Base-by-base conservation (phyloP, 2,797 vertebrate genomes). In the Lates japonicus region DNA sequence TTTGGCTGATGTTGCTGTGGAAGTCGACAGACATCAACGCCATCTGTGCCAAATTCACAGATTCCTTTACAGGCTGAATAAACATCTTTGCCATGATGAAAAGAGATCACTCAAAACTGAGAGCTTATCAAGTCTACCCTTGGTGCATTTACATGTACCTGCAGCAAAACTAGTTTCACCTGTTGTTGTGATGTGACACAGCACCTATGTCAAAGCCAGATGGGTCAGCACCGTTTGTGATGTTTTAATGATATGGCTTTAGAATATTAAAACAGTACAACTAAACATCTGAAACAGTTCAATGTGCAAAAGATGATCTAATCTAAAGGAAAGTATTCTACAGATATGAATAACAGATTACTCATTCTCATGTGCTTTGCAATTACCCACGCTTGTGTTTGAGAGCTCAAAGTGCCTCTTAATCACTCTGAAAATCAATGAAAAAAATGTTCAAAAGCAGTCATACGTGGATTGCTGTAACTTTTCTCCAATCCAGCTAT, bases 331-430 rank as follows among this genome's bases (percentile, higher is more conserved):
- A 73, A 70, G 52, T 20, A 25, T 55, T 58, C 31, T 49, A 49
- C 33, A 42, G 55, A 74, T 72, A 62, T 80, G 54, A 76, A 66
- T 67, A 76, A 60, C 60, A 81, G 63, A 79, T 69, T 51, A 29
- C 58, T 67, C 11, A 29, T 51, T 73, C 67, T 72, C 41, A n/a
- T 60, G 51, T 65, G 66, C 55, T 80, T 73, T 20, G 48, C 51
- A 83, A 72, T 80, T 78, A 68, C 48, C 64, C 35, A 54, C 31
- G 10, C 67, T 73, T 67, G 48, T 71, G 49, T 80, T 55, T 4
- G 42, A 76, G 62, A 75, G 63, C 82, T 81, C 63, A 82, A 83
- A 90, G 84, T 80, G 60, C 69, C 74, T 79, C 39, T 51, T 84
- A 82, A 74, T 63, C 65, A 67, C 54, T 64, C 69, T 17, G 16